Evolutionary conservation across 53 echinoderm and acorn worm species (phyloP), one percentile per base, ranked within the genome.

Genomic region (Luidia sarsii): DNA sequence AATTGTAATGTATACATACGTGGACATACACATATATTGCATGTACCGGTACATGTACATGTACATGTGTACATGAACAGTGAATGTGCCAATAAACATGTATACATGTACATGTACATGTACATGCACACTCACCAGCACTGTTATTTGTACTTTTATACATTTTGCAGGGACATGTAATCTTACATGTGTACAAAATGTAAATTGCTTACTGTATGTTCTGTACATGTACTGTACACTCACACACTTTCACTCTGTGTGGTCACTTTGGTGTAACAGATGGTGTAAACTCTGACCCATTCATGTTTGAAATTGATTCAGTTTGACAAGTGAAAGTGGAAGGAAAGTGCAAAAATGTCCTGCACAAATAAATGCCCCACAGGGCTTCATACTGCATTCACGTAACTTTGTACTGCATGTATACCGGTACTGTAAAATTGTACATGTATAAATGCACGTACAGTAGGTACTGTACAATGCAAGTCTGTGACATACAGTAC

Each of bases 31-130:
- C n/a, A 19, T 52, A 52, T 16, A 15, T 3, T 52, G 7, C 21
- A 16, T 3, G n/a, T 52, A 29, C 7, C 4, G 1, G 3, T 33
- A 33, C 15, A 14, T 36, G 15, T 35, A 63, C 36, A 63, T 63
- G 63, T 63, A 63, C 63, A 63, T 63, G 63, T 33, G 36, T 63
- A 63, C 63, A 63, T 14, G 7, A 30, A 28, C 24, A 28, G 57
- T 3, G n/a, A n/a, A n/a, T n/a, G n/a, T n/a, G n/a, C n/a, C n/a
- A 63, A 6, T 7, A 15, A 15, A 66, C 67, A 45, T 66, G 2
- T 66, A 63, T 36, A 34, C 35, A 34, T 63, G 37, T 36, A 63
- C 28, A 18, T 15, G 6, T 63, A 63, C 63, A 35, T 34, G 32
- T 31, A 59, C 59, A 59, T 59, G 63, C 35, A 63, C 63, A 63